Evolutionary conservation across 2,888 invertebrate species (phyloP), one percentile per base, ranked within the genome.

Genomic region (Sinotaia quadrata): DNA sequence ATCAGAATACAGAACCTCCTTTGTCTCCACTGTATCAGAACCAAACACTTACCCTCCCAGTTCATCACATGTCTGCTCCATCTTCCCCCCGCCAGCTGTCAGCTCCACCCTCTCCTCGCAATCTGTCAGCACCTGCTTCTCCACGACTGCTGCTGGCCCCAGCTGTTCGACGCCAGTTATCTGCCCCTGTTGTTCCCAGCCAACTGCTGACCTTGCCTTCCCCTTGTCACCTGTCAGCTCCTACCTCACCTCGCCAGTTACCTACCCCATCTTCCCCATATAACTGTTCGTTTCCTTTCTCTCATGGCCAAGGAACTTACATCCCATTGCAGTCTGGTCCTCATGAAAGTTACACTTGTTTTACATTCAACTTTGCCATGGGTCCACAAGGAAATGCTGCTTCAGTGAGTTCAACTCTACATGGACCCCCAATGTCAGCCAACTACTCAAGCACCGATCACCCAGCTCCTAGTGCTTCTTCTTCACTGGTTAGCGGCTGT

Each of bases 51-150:
- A 15, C 41, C 4, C 24, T 24, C 33, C 63, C 44, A n/a, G 31
- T 52, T 1, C 65, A 56, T 52, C 65, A 65, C 56, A 65, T 65
- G 65, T 65, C 65, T 24, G 65, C 65, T 3, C 63, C 65, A 7
- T 33, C 56, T 8, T 65, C 56, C 10, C 65, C 65, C 4, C 65
- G 65, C 1, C 65, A 65, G 34, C 56, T 65, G 37, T 65, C 65
- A 1, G 65, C 65, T 29, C 65, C 65, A 1, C 41, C 56, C 44
- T 65, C 65, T 37, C 65, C 65, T 18, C 65, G 54, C 44, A 41
- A 52, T 27, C 54, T 65, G 29, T 65, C 65, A 1, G 65, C 65
- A 4, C 65, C 65, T 15, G 36, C 65, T 2, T 65, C 65, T n/a
- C 65, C 65, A 7, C 56, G 65, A 4, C 65, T 29, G 41, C 31